These are phyloP conservation scores for Caenorhabditis sulstoni DNA, from an alignment of 2,888 invertebrate genomes.

Conservation along the genomic window DNA sequence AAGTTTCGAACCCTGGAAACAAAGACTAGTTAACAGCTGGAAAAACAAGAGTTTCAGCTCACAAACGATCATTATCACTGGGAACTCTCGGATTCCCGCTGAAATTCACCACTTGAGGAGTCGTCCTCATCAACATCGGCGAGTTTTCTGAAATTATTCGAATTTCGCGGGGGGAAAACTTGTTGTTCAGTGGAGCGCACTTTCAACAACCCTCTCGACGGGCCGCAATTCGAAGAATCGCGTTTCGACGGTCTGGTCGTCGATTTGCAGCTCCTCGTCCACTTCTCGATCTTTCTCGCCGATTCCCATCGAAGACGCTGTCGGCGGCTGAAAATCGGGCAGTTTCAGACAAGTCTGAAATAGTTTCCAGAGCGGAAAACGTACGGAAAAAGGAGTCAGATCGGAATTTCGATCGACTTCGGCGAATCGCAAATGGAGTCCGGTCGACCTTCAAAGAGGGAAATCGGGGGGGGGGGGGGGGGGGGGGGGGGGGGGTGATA, in stretches of 20 bases:
- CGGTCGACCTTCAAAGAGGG: conserved; percentile 24
- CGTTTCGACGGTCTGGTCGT: conserved; percentile 22
- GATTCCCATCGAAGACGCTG: not conserved
- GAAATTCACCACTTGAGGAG: conserved; percentile 30
- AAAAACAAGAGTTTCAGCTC: not conserved
- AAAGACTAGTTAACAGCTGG: not conserved
- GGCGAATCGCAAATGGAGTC: not conserved
- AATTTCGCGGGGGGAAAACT: not conserved
- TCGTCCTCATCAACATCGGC: conserved; percentile 21
- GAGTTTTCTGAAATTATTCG: not conserved
- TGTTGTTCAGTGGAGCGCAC: not conserved
- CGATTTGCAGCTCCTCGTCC: conserved; percentile 10
- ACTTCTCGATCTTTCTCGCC: conserved; percentile 7
- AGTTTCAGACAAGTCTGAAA: conserved; percentile 8
- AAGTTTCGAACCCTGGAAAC: conserved; percentile 48
- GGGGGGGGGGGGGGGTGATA: too few species aligned
- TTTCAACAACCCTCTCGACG: not conserved
- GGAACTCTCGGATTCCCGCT: conserved; percentile 18
- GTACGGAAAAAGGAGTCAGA: too few species aligned
- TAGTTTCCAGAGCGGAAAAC: too few species aligned
- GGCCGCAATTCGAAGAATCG: conserved; percentile 32
- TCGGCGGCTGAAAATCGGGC: not conserved
- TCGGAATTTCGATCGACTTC: not conserved
- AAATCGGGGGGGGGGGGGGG: too few species aligned
- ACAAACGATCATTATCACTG: conserved; percentile 47